Conservation (phyloP, 2,797 vertebrate species). For the Oreochromis grahami region DNA sequence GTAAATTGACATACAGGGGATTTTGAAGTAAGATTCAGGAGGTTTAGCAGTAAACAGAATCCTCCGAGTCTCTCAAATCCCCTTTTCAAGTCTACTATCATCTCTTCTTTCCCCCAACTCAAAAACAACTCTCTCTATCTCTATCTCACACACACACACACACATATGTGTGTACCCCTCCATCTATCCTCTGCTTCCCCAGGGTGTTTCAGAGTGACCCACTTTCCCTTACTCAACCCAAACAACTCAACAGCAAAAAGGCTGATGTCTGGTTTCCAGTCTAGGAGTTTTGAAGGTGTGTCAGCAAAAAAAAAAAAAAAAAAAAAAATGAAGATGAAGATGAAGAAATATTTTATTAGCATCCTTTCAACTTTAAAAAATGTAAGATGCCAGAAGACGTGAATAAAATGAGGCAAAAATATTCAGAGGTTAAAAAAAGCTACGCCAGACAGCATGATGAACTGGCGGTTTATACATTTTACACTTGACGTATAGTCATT, state of each 20-base stretch:
- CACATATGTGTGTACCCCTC: not conserved
- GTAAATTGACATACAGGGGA: not conserved
- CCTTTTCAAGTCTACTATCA: not conserved
- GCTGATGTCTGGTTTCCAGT: slow-evolving; percentile 39
- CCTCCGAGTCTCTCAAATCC: not conserved
- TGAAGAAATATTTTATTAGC: not conserved
- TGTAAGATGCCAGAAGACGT: not conserved
- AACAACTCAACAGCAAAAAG: slow-evolving; percentile 49
- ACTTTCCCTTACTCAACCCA: slow-evolving; percentile 54
- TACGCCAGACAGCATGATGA: not conserved
- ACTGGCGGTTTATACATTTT: not conserved
- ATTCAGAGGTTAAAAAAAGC: not conserved
- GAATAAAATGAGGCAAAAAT: not conserved
- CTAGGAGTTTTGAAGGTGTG: slow-evolving; percentile 13
- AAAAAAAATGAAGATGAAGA: not conserved
- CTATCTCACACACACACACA: not conserved
- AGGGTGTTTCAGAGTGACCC: slow-evolving; percentile 56
- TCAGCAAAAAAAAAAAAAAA: slow-evolving; percentile 28
- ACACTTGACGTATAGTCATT: not conserved
- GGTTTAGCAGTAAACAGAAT: not conserved
- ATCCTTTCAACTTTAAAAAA: not conserved
- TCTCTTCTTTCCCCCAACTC: not conserved
- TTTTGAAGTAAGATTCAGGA: not conserved
- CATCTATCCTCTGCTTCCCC: slow-evolving; percentile 44
- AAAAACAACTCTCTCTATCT: not conserved